Base-by-base conservation (phyloP, 2,888 invertebrate genomes). In the Chloroclystis v-ata region DNA sequence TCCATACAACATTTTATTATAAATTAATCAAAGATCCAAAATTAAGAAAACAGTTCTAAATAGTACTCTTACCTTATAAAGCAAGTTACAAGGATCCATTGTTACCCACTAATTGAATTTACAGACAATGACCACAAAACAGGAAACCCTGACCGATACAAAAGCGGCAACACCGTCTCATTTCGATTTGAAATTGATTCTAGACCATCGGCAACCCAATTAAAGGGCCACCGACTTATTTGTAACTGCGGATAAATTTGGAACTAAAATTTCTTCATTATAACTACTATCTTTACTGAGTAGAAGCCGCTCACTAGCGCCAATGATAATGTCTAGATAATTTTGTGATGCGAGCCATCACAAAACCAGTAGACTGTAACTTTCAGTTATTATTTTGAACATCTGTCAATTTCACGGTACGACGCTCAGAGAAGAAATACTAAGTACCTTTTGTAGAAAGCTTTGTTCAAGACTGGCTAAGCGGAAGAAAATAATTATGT, bases 401-500 rank as follows among this genome's bases (percentile, higher is more conserved):
- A 74, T 76, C 75, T 75, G 77, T 77, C 72, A 75, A 75, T 75
- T 78, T 75, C 65, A 76, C 73, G 75, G 72, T 60, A 68, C 69
- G 55, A 70, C 73, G 77, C 74, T 71, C 70, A 57, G 55, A 61
- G 61, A 69, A 72, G 72, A 65, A 71, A 71, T 66, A 68, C 60
- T 59, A 59, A 59, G 61, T 55, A 68, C 65, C 64, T 65, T 63
- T 60, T 20, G 16, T 63, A 64, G 64, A 61, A 59, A 62, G 64
- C 66, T 80, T 79, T 79, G 79, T 80, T 75, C 70, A 52, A 46
- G 59, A 55, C 65, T 72, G 74, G 65, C 78, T 78, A 65, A 75
- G 75, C 78, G 79, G 69, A 80, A 76, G 75, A 78, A 76, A 78
- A 78, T 78, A 78, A 80, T 80, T 80, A 74, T 65, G 56, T 57